Evolutionary conservation across 2,888 invertebrate species (phyloP).

Genomic region (Harpagoxenus sublaevis): DNA sequence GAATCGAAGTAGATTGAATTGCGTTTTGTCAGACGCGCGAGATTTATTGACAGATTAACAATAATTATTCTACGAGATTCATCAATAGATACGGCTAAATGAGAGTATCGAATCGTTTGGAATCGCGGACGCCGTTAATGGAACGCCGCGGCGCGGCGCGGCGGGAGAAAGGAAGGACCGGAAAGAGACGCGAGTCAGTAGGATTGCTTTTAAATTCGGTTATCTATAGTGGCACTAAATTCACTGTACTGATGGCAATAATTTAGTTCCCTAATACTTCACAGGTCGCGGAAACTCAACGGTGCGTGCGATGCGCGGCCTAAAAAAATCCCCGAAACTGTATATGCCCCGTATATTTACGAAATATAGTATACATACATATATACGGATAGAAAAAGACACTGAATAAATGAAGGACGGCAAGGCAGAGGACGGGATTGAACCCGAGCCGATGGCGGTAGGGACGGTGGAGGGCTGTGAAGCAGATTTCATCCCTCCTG

Average conservation of each 20-base stretch:
- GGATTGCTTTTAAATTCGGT: constrained; percentile 63
- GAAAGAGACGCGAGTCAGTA: constrained; percentile 45
- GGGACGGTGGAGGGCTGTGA: constrained; percentile 41
- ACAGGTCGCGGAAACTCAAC: constrained; percentile 53
- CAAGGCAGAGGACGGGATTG: constrained; percentile 17
- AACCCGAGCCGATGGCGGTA: constrained; percentile 28
- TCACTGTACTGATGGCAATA: constrained; percentile 48
- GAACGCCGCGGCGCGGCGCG: constrained; percentile 58
- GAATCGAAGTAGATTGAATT: constrained; percentile 44
- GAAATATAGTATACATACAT: constrained; percentile 45
- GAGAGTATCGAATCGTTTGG: constrained; percentile 58
- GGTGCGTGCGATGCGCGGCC: constrained; percentile 40
- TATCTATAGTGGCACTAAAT: constrained; percentile 43
- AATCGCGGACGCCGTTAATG: constrained; percentile 65
- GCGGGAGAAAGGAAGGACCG: constrained; percentile 49
- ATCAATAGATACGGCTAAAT: constrained; percentile 65
- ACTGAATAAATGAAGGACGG: constrained; percentile 40
- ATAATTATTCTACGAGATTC: constrained; percentile 71
- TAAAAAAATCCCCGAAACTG: constrained; percentile 45
- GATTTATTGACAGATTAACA: constrained; percentile 68
- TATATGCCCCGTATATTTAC: constrained; percentile 63
- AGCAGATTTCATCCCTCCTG: constrained; percentile 72
- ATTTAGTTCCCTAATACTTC: constrained; percentile 60
- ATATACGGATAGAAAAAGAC: constrained; percentile 48
- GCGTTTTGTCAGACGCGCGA: constrained; percentile 55